phyloP scores from a whole-genome alignment of 2,113 vertebrate species.

The Amblyornis subalaris region DNA sequence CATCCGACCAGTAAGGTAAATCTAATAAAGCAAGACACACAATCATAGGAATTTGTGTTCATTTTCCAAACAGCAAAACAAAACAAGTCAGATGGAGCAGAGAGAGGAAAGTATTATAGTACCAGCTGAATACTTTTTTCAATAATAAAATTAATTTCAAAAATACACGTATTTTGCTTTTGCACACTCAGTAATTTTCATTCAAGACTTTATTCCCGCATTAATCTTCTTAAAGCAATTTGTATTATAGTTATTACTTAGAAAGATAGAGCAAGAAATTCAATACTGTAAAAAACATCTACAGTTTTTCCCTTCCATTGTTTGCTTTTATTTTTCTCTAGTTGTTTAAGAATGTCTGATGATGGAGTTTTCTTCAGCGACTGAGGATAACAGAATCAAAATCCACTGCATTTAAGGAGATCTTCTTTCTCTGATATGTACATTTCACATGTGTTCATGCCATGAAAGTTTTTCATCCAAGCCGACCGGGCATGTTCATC shows the following conservation, averaged over 20 bases:
- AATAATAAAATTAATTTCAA: not conserved
- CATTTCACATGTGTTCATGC: not conserved
- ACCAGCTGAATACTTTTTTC: not conserved
- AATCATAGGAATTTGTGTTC: not conserved
- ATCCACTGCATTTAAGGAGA: not conserved
- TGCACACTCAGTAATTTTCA: not conserved
- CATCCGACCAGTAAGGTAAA: not conserved
- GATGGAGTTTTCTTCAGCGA: not conserved
- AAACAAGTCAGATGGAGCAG: not conserved
- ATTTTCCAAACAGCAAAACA: not conserved
- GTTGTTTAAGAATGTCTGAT: not conserved
- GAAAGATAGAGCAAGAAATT: not conserved
- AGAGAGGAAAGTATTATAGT: not conserved
- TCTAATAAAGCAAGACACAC: not conserved
- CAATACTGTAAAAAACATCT: not conserved
- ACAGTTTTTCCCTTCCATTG: not conserved
- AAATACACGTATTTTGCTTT: not conserved
- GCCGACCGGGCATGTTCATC: not conserved
- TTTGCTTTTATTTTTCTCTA: not conserved
- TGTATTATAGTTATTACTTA: not conserved
- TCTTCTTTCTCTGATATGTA: not conserved
- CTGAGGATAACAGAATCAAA: not conserved
- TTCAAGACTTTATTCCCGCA: not conserved
- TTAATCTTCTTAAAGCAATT: not conserved
- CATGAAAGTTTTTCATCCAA: not conserved